A percentile compares a stretch with the other conserved stretches of the same genome.
Conservation (phyloP, 2,797 vertebrate species). For the Parauchenoglanis ngamensis region DNA sequence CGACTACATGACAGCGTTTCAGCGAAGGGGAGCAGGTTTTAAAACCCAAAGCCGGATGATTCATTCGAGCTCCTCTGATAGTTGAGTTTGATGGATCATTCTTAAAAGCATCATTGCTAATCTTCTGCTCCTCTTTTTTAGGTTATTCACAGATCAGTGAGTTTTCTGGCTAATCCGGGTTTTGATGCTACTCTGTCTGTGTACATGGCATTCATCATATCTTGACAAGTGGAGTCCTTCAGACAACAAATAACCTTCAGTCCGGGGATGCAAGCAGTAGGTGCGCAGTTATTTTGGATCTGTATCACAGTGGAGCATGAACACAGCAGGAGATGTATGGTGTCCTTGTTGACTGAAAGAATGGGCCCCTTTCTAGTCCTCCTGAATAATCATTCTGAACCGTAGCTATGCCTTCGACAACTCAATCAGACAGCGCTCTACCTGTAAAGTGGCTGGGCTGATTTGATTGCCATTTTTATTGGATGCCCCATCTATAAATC, state of each 20-base stretch:
- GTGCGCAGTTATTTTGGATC: conserved; percentile 98
- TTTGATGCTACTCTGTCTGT: conserved; percentile 98
- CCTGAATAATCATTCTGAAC: conserved; percentile 84
- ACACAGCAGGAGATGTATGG: conserved; percentile 91
- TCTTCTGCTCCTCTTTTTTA: conserved; percentile 99
- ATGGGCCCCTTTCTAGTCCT: conserved; percentile 77
- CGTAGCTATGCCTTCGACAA: conserved; percentile 86
- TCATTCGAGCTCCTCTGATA: conserved; percentile 98
- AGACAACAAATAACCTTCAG: conserved; percentile 99
- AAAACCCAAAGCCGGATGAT: conserved; percentile 96
- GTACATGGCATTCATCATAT: conserved; percentile 99
- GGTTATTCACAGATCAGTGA: conserved; percentile 99
- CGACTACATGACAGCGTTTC: conserved; percentile 78
- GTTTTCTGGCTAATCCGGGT: conserved; percentile 99
- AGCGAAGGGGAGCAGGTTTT: conserved; percentile 78
- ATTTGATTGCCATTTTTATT: conserved; percentile 91
- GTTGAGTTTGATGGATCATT: conserved; percentile 99
- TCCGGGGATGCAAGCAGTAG: conserved; percentile 94
- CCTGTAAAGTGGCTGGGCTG: conserved; percentile 87
- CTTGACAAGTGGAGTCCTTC: conserved; percentile 99
- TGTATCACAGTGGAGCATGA: conserved; percentile 95
- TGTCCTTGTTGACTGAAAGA: conserved; percentile 85
- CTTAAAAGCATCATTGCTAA: conserved; percentile 99
- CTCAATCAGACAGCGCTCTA: conserved; percentile 86
- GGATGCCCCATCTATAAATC: conserved; percentile 83